Evolutionary conservation across 2,113 vertebrate genomes (phyloP), one percentile per base, ranked within the genome.

Genomic region (Bubo bubo): DNA sequence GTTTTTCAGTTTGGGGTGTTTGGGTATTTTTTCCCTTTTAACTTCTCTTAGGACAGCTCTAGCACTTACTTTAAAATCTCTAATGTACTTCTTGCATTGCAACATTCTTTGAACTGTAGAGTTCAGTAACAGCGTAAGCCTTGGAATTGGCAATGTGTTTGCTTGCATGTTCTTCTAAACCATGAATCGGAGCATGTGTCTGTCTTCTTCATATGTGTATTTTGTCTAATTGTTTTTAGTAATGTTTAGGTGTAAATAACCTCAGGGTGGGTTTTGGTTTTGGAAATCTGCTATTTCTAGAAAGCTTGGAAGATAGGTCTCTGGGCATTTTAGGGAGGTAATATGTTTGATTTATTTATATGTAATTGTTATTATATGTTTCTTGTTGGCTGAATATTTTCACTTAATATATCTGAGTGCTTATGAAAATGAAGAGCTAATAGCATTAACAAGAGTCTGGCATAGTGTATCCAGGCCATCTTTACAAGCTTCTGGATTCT

Each of bases 361-460:
- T 87, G 7, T 62, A 76, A 39, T 67, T 75, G 32, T 60, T 86
- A n/a, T 7, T 84, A 19, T 24, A 50, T 47, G 17, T 82, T 79
- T 79, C 34, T 85, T 85, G 43, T 79, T 94, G 77, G 58, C 35
- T 63, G 43, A 47, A 35, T 82, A 22, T 79, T 93, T 97, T 91
- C 79, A 30, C 68, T 85, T 81, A 37, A 35, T 75, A 27, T 41
- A 60, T 79, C 17, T 60, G 70, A 64, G 45, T 76, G 77, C 70
- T 94, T 91, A 30, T 68, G 73, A 79, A 95, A 95, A 85, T 70
- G 52, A 93, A 76, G 86, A 81, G 74, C 93, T 89, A 68, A 91
- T 39, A 76, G 62, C 49, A 76, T 97, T 90, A 95, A 27, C 60
- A n/a, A 26, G 76, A 73, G 74, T 20, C 89, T 95, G 91, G 91